Evolutionary conservation across 2,113 vertebrate species (phyloP).

Genomic region (Coptodon bakossiorum): DNA sequence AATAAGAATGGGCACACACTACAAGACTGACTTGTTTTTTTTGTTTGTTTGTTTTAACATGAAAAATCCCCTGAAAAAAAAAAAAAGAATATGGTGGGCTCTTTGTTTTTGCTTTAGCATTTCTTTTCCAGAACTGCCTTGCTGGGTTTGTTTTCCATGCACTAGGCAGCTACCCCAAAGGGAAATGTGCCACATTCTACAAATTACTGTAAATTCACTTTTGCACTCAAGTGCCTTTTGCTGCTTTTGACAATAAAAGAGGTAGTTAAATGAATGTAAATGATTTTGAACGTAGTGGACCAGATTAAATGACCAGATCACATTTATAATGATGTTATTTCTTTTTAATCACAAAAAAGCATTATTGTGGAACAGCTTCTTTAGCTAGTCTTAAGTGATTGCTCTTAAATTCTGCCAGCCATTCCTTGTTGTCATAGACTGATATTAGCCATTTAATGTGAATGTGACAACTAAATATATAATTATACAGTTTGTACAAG

Average conservation of each 20-base stretch:
- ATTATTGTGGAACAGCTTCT: neutral
- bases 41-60: neutral
- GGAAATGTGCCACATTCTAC: conserved; percentile 4
- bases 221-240: conserved; percentile 22
- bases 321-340: neutral
- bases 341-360: neutral
- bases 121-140: neutral
- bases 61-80: neutral
- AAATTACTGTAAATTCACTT: neutral
- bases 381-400: neutral
- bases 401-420: neutral
- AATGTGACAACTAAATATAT: neutral
- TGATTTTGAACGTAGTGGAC: neutral
- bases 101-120: neutral
- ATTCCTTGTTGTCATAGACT: neutral
- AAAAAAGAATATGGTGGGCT: neutral
- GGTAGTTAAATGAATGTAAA: neutral
- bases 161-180: neutral
- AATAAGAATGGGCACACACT: neutral
- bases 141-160: neutral
- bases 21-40: neutral
- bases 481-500: neutral
- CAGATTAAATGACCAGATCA: neutral
- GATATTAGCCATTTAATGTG: neutral
- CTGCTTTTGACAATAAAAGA: neutral